phyloP scores from a whole-genome alignment of 2,113 vertebrate species.

The Colossoma macropomum region DNA sequence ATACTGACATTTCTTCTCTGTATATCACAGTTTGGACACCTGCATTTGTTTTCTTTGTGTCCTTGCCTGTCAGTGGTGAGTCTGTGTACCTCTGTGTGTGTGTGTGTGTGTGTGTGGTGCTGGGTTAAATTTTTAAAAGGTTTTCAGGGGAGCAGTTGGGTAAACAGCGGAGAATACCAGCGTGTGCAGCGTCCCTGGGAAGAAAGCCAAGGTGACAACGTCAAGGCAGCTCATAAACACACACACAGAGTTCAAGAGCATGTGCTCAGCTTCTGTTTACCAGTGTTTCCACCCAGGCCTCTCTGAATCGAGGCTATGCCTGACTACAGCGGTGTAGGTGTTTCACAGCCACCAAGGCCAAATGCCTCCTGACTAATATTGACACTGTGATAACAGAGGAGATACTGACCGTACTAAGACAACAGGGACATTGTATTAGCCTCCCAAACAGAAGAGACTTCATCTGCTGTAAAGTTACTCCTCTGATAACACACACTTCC shows the following conservation, averaged over 20 bases:
- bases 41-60: neutral
- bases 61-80: slow-evolving; percentile 54
- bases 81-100: slow-evolving; percentile 42
- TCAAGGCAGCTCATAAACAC: neutral
- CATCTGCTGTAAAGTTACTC: slow-evolving; percentile 36
- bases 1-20: neutral
- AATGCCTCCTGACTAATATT: slow-evolving; percentile 42
- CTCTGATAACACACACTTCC: slow-evolving; percentile 15
- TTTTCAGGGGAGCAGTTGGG: slow-evolving; percentile 41
- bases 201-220: slow-evolving; percentile 45
- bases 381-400: slow-evolving; percentile 39
- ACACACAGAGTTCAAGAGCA: slow-evolving; percentile 17
- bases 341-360: slow-evolving; percentile 55
- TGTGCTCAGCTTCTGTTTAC: slow-evolving; percentile 17
- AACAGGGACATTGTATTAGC: slow-evolving; percentile 34
- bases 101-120: slow-evolving; percentile 46
- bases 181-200: slow-evolving; percentile 37
- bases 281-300: slow-evolving; percentile 12
- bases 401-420: slow-evolving; percentile 39
- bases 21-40: neutral
- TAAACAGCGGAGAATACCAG: slow-evolving; percentile 44
- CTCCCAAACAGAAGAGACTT: neutral
- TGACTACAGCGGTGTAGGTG: slow-evolving; percentile 52
- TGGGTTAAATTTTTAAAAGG: slow-evolving; percentile 44
- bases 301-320: neutral